Base-by-base conservation (phyloP, 2,888 invertebrate species). In the Anarsia innoxiella region DNA sequence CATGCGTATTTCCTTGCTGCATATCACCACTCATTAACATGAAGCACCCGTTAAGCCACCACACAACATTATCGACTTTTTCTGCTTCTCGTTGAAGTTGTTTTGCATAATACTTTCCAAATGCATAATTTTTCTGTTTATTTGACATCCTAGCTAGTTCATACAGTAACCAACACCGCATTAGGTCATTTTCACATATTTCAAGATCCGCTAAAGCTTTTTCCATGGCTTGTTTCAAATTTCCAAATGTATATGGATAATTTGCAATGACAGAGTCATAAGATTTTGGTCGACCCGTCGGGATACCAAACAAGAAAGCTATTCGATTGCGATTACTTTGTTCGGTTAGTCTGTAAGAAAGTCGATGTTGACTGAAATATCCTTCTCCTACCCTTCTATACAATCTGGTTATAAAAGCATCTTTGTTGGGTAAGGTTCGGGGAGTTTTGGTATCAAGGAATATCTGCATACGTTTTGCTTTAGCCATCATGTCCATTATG, bases 31-130 rank as follows among this genome's bases (percentile, higher is more conserved):
- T 80, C 72, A 84, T 76, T 2, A 83, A 43, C 1, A 71, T 75
- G 36, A 84, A 80, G 25, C 69, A 70, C 1, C 77, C 82, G 44
- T 83, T 82, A n/a, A 83, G 45, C 83, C 83, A 84, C 84, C 84
- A 84, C 0, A 74, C 68, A 1, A 63, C 55, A 41, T 58, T 82
- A 14, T 63, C 59, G 14, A 83, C 42, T 41, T 77, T 75, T 36
- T 72, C 66, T 35, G 83, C 80, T 44, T 83, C 77, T 32, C 67
- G 59, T 44, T 84, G 84, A 43, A 83, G 83, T 23, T 77, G 65
- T 44, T 83, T 83, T 0, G 74, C 80, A 43, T 83, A 83, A 50
- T 66, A 84, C 41, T 83, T 84, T 3, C 80, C 73, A 1, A 82
- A 67, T 2, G 84, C 73, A 46, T 75, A 83, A 56, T 79, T 83